Evolutionary conservation across 2,797 vertebrate species (phyloP).

Genomic region (Toxotes lorentzi): DNA sequence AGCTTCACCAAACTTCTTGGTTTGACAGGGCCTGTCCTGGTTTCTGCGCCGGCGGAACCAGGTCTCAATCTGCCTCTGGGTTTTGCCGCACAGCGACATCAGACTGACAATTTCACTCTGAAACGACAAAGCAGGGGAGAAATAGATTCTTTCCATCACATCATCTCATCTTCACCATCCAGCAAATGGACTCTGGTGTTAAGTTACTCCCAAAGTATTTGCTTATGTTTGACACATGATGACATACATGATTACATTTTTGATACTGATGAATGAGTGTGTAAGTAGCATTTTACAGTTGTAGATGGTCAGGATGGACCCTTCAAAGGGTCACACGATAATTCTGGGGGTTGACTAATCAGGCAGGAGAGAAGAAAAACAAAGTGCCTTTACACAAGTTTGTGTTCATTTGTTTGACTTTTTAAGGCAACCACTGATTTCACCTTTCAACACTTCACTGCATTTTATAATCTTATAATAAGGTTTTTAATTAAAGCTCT

Average conservation of each 20-base stretch:
- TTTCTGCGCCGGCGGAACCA: slow-evolving; percentile 93
- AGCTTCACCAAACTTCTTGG: slow-evolving; percentile 93
- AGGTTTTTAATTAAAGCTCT: neutral
- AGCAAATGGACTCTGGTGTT: neutral
- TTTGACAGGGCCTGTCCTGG: slow-evolving; percentile 86
- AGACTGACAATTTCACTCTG: slow-evolving; percentile 82
- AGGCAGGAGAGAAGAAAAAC: neutral
- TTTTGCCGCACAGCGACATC: slow-evolving; percentile 85
- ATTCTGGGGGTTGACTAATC: neutral
- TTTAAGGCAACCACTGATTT: neutral
- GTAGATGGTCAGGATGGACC: neutral
- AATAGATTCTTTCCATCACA: neutral
- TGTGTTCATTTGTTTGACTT: neutral
- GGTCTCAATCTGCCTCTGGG: slow-evolving; percentile 86
- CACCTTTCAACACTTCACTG: neutral
- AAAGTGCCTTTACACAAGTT: neutral
- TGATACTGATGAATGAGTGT: neutral
- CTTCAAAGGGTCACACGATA: neutral
- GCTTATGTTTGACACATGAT: neutral
- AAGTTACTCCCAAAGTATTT: neutral
- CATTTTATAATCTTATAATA: neutral
- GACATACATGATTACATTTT: neutral
- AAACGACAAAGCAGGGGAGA: slow-evolving; percentile 38
- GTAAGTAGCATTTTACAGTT: neutral
- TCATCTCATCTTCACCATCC: neutral